Base-by-base conservation (phyloP, 2,888 invertebrate genomes). In the Luffia ferchaultella region DNA sequence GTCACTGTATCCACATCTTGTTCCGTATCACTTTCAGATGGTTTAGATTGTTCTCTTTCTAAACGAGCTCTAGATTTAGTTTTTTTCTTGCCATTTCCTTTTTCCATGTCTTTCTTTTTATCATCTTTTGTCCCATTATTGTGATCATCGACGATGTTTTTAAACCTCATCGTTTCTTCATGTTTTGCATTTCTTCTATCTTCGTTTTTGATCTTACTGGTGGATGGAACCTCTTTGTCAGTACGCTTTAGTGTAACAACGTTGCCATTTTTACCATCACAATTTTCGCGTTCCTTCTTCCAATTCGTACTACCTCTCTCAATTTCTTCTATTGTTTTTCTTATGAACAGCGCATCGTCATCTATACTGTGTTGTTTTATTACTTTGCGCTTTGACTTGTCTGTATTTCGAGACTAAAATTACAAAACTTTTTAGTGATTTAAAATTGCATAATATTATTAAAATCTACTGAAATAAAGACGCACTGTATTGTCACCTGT, bases 41-140 rank as follows among this genome's bases (percentile, higher is more conserved):
- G 85, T 50, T 84, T 82, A 0, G 85, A 85, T 50, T 79, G 82
- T 58, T 85, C 79, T 49, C 83, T 68, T 62, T 85, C 85, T 53
- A 85, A 60, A 49, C 85, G 67, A 1, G 83, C 82, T 59, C 84
- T 72, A 0, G 77, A 73, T 56, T 85, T 85, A 0, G 68, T 60
- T 63, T 85, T 85, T 61, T 84, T 80, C 58, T 84, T 85, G 20
- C 77, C 78, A 56, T 54, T 79, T 18, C 53, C 60, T 62, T 79
- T 82, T 41, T 77, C 77, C 20, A 49, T 18, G 40, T 80, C 79
- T 61, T 69, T 79, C 16, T 70, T 63, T 62, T 76, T 78, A 41
- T 43, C 57, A 18, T 74, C 75, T 44, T 79, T 78, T 63, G 65
- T 69, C 1, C 56, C 50, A 42, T 46, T 49, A 18, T 40, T 45